A percentile compares a stretch with the other conserved stretches of the same genome.
Evolutionary conservation across 2,113 vertebrate species (phyloP).

Genomic region (Rhinolophus ferrumequinum): DNA sequence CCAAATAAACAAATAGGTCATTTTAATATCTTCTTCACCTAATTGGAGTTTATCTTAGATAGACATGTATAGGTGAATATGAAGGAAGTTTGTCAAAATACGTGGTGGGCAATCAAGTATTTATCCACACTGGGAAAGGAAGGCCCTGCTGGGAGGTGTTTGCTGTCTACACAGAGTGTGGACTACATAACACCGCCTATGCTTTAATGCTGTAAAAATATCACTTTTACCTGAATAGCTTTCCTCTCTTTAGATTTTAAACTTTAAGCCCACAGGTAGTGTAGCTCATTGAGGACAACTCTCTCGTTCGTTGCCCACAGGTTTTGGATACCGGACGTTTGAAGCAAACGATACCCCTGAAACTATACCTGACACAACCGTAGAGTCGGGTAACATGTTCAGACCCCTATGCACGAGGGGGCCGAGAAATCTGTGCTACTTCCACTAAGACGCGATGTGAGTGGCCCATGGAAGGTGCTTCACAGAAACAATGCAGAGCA

Average conservation of each 20-base stretch:
- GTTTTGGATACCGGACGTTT: background rate
- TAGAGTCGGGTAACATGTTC: background rate
- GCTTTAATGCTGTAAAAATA: background rate
- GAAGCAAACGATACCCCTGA: background rate
- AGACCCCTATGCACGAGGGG: accelerated
- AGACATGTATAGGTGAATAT: background rate
- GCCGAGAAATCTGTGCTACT: too few relatives aligned
- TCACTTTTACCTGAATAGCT: background rate
- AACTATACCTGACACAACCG: background rate
- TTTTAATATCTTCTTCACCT: background rate
- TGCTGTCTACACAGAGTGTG: accelerated
- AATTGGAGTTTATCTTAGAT: background rate
- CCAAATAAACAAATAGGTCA: background rate
- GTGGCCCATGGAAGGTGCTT: accelerated
- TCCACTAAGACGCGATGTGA: background rate
- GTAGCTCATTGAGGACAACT: background rate
- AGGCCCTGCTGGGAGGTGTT: background rate
- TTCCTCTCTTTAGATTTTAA: background rate
- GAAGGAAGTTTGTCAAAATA: background rate
- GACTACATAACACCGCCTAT: background rate
- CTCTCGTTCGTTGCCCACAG: background rate
- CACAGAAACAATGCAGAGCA: accelerated
- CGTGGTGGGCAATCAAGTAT: background rate
- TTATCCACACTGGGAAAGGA: background rate
- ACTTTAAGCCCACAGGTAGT: background rate